Percentiles rank a stretch among this genome's conserved stretches.
Evolutionary conservation across 30 jellyfish, hydroid and myxozoan genomes (phyloP).

Genomic region (Pseudorhiza aurosa): DNA sequence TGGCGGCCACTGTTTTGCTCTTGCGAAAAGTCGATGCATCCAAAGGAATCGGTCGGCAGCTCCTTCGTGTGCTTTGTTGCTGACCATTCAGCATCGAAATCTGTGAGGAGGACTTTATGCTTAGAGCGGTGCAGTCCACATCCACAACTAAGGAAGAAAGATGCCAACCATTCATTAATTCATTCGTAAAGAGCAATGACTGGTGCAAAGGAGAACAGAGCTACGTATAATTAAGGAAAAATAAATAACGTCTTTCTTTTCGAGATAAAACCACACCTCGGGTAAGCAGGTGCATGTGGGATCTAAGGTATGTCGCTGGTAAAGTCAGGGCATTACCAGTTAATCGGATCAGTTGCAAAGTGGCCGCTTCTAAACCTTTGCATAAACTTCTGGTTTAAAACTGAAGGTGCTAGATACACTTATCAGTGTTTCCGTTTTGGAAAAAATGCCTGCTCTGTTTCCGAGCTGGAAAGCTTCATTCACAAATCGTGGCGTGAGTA

Average conservation of each 20-base stretch:
- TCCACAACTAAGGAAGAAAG: neutral
- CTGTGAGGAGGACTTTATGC: neutral
- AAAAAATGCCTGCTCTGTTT: too few species aligned
- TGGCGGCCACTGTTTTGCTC: neutral
- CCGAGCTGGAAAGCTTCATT: too few species aligned
- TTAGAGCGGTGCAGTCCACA: slow-evolving; percentile 3
- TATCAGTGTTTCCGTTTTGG: too few species aligned
- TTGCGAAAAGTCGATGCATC: slow-evolving; percentile 9
- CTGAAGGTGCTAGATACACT: too few species aligned
- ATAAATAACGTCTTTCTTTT: too few species aligned
- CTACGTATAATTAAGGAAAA: too few species aligned
- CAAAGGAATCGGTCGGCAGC: slow-evolving; percentile 59
- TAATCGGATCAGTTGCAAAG: too few species aligned
- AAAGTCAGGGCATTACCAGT: too few species aligned
- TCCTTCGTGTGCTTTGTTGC: slow-evolving; percentile 9
- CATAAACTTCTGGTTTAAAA: too few species aligned
- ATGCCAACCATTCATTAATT: neutral
- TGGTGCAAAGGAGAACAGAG: neutral
- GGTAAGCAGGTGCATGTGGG: neutral
- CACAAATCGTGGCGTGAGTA: too few species aligned
- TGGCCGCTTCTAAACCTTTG: too few species aligned
- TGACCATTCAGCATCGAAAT: neutral
- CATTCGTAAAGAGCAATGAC: neutral
- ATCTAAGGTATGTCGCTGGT: neutral
- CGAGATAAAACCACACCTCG: neutral